A percentile compares a stretch with the other conserved stretches of the same genome.
Evolutionary conservation across 2,797 vertebrate genomes (phyloP).

Genomic region (Mormyrus proboscirostris): DNA sequence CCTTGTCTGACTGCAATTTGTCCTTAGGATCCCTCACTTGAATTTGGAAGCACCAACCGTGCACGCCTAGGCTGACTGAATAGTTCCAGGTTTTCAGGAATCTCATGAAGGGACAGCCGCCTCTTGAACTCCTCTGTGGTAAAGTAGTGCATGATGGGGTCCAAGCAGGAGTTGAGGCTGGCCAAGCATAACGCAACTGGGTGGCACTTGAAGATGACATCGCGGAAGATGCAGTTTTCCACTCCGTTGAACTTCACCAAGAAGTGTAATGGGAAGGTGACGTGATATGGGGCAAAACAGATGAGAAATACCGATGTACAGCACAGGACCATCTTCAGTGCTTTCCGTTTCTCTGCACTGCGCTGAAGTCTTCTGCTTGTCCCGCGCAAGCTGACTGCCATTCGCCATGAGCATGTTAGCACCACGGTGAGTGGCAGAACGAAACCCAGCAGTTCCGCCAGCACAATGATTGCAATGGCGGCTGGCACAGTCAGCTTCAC

Average conservation of each 20-base stretch:
- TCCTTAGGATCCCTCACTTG: not conserved
- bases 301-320: conserved; percentile 81
- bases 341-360: conserved; percentile 81
- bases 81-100: not conserved
- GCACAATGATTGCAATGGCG: conserved; percentile 60
- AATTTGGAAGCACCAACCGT: not conserved
- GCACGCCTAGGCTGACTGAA: not conserved
- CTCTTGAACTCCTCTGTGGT: conserved; percentile 85
- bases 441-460: conserved; percentile 77
- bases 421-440: conserved; percentile 74
- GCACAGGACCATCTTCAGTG: conserved; percentile 85
- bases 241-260: conserved; percentile 66
- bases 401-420: conserved; percentile 76
- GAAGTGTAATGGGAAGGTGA: conserved; percentile 89
- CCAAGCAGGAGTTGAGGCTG: conserved; percentile 86
- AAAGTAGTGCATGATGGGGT: conserved; percentile 94
- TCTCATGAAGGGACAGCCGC: conserved; percentile 59
- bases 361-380: conserved; percentile 58
- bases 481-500: conserved; percentile 39
- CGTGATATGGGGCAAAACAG: conserved; percentile 87
- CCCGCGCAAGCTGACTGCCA: conserved; percentile 66
- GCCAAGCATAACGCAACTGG: conserved; percentile 80
- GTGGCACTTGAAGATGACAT: conserved; percentile 67
- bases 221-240: conserved; percentile 40
- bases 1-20: not conserved